Evolutionary conservation across 2,113 vertebrate species (phyloP), one percentile per base, ranked within the genome.

Genomic region (Grallaria varia): DNA sequence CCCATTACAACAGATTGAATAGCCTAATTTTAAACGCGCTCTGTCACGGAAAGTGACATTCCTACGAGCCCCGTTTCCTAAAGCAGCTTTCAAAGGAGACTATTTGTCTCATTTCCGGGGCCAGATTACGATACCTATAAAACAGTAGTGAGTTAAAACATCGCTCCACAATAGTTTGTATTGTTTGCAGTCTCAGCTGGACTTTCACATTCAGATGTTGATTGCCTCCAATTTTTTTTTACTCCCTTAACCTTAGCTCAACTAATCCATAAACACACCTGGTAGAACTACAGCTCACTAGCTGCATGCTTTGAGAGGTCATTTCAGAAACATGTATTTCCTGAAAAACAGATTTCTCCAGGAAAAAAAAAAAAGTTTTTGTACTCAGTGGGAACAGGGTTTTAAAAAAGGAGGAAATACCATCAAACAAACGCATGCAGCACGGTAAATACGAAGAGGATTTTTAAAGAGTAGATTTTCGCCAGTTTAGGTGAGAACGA

Each of bases 41-140:
- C 77, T 79, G 63, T 84, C 88, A 87, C 56, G 10, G 69, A 85
- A 93, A 93, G 69, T 95, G 95, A 74, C 96, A 96, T 95, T 95
- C 83, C 84, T 96, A 91, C 3, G 18, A 90, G 91, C 87, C 78
- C 71, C 63, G 56, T 89, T 97, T 96, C 96, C 90, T 96, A 96
- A 97, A 97, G 93, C 28, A 71, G 90, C 86, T 96, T 97, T 97
- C 96, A 97, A 95, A 93, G 50, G 50, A 96, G 64, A 60, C 93
- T 94, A 91, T 97, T 96, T 95, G 89, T 82, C 84, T 79, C 86
- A 94, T 98, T 98, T 97, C 96, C 85, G 79, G 93, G 94, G 85
- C 52, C 50, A 79, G 92, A 96, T 97, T 98, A 94, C 68, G 95
- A 90, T 95, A 96, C 97, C 95, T 97, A 95, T 97, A 97, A 97